These are phyloP conservation scores for Fragum sueziense DNA, from an alignment of 2,888 invertebrate genomes.

Conservation along the genomic window DNA sequence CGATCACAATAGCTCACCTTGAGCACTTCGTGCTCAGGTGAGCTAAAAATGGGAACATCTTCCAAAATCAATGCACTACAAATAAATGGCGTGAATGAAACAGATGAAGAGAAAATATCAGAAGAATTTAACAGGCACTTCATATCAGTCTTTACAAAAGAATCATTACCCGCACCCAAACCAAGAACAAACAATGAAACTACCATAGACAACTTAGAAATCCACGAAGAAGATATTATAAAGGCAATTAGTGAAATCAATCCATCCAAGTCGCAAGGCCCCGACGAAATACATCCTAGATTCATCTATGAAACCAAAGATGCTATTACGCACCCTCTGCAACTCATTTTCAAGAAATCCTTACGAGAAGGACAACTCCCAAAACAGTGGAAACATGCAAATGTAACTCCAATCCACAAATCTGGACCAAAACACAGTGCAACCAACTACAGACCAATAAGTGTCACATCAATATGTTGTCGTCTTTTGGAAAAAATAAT, in stretches of 20 bases:
- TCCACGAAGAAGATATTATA: neutral
- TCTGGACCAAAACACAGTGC: conserved; percentile 14
- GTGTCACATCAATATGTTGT: conserved; percentile 25
- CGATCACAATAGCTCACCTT: no score
- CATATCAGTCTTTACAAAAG: conserved; percentile 6
- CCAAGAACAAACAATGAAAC: neutral
- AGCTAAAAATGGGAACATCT: neutral
- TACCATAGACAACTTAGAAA: neutral
- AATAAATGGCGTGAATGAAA: neutral
- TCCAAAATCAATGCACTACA: neutral
- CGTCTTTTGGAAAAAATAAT: conserved; percentile 17
- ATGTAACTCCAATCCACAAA: conserved; percentile 15
- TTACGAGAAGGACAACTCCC: conserved; percentile 2
- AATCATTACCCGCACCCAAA: neutral
- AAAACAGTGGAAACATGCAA: conserved; percentile 28
- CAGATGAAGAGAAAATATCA: neutral
- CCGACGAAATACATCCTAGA: conserved; percentile 25
- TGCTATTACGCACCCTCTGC: neutral
- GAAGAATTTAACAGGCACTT: conserved; percentile 6
- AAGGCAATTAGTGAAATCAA: conserved; percentile 12
- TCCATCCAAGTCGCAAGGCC: neutral
- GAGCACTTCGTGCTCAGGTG: no score
- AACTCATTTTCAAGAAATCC: conserved; percentile 10
- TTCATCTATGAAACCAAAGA: conserved; percentile 4
- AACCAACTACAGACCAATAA: conserved; percentile 25